Conservation (phyloP, 2,888 invertebrate species). For the Byasa hedistus region DNA sequence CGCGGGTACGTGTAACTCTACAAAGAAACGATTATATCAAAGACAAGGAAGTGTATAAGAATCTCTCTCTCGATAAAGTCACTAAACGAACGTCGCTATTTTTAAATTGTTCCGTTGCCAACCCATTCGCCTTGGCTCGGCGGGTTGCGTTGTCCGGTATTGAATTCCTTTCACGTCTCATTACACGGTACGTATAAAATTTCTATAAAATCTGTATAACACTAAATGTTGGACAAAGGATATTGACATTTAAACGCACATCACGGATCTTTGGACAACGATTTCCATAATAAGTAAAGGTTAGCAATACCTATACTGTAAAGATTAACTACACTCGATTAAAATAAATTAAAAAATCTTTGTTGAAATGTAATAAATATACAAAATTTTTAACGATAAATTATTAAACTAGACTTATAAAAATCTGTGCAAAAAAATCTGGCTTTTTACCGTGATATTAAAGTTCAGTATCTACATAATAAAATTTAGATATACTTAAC, state of each 20-base stretch:
- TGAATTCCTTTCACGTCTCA: conserved; percentile 41
- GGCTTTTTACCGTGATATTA: too few species aligned
- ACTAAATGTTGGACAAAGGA: conserved; percentile 24
- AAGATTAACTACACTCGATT: conserved; percentile 7
- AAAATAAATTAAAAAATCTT: neutral
- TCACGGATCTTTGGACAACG: conserved; percentile 26
- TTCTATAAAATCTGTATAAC: conserved; percentile 39
- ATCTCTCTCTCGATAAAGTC: conserved; percentile 29
- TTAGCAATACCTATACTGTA: conserved; percentile 8
- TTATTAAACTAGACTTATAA: too few species aligned
- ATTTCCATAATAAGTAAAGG: conserved; percentile 21
- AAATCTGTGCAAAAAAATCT: too few species aligned
- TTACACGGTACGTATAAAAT: conserved; percentile 33
- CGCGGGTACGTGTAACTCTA: conserved; percentile 22
- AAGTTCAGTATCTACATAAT: too few species aligned
- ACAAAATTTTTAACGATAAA: too few species aligned
- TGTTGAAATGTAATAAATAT: too few species aligned
- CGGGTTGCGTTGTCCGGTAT: conserved; percentile 36
- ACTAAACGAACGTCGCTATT: conserved; percentile 39
- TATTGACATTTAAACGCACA: conserved; percentile 24
- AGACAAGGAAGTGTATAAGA: conserved; percentile 33
- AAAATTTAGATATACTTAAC: too few species aligned
- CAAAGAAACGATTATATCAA: conserved; percentile 32
- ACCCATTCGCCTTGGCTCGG: conserved; percentile 42
- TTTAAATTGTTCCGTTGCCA: conserved; percentile 41